These are phyloP conservation scores for Icerya purchasi DNA, from an alignment of 2,888 invertebrate species.

Conservation along the genomic window DNA sequence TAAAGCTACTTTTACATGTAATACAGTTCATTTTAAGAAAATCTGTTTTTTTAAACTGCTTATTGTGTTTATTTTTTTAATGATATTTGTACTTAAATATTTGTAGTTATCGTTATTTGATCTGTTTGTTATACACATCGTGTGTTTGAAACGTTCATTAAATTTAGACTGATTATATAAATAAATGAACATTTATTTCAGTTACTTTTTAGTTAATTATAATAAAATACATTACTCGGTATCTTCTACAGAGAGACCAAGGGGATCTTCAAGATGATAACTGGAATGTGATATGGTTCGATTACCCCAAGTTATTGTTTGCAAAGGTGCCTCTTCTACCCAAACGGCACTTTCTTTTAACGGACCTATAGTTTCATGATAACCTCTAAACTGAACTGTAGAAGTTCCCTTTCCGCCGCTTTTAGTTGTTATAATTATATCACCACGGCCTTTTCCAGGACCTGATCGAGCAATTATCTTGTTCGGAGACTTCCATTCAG, in stretches of 20 bases:
- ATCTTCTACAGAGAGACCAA: conserved; percentile 80
- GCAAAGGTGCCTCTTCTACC: conserved; percentile 86
- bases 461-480: conserved; percentile 93
- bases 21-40: too few relatives aligned
- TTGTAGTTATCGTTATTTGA: too few relatives aligned
- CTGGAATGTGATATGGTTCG: conserved; percentile 66
- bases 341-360: conserved; percentile 95
- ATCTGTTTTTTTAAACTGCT: too few relatives aligned
- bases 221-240: too few relatives aligned
- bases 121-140: too few relatives aligned
- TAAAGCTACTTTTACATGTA: too few relatives aligned
- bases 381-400: conserved; percentile 56
- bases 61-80: too few relatives aligned
- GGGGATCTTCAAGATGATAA: conserved; percentile 74
- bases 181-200: too few relatives aligned
- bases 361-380: conserved; percentile 72
- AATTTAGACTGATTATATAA: too few relatives aligned
- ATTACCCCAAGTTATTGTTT: conserved; percentile 58
- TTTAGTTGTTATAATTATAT: conserved; percentile 70
- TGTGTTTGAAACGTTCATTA: too few relatives aligned
- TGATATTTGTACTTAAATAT: too few relatives aligned
- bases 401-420: conserved; percentile 73
- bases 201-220: too few relatives aligned
- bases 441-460: conserved; percentile 72
- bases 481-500: conserved; percentile 94